Conservation (phyloP, 2,888 invertebrate genomes). For the Diabrotica balteata region DNA sequence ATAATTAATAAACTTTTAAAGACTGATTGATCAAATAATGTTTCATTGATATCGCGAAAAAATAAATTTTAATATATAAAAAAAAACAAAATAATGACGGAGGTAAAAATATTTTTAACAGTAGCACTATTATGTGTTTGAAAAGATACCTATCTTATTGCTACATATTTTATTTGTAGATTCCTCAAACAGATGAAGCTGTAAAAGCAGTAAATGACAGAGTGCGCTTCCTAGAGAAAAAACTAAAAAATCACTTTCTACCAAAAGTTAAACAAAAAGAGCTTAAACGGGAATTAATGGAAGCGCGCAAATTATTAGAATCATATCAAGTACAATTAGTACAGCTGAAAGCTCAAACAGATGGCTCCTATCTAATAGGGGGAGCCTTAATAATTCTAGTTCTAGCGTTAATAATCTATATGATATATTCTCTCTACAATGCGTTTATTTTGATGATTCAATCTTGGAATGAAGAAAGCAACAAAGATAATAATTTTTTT, state of each 20-base stretch:
- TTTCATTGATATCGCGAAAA: too few species aligned
- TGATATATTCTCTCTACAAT: slow-evolving; percentile 52
- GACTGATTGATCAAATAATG: too few species aligned
- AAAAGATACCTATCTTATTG: slow-evolving; percentile 45
- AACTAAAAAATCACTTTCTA: slow-evolving; percentile 45
- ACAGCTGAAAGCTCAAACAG: slow-evolving; percentile 51
- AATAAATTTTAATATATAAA: too few species aligned
- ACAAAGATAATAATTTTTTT: background rate
- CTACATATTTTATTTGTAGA: too few species aligned
- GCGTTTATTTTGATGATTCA: slow-evolving; percentile 47
- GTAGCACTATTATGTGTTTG: slow-evolving; percentile 30
- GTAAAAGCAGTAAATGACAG: slow-evolving; percentile 51
- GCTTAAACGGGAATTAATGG: slow-evolving; percentile 50
- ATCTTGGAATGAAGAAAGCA: background rate
- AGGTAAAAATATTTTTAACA: too few species aligned
- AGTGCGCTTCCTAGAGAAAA: slow-evolving; percentile 49
- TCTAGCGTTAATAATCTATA: slow-evolving; percentile 46
- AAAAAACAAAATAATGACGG: too few species aligned
- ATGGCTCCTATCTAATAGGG: slow-evolving; percentile 45
- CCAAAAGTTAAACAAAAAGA: slow-evolving; percentile 45
- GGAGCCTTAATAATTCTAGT: slow-evolving; percentile 37
- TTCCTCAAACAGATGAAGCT: slow-evolving; percentile 47
- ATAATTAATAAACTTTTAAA: too few species aligned
- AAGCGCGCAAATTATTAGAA: slow-evolving; percentile 53
- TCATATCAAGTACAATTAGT: slow-evolving; percentile 53